These are phyloP conservation scores for Folsomia manolachei DNA, from an alignment of 2,888 invertebrate species.

Conservation along the genomic window DNA sequence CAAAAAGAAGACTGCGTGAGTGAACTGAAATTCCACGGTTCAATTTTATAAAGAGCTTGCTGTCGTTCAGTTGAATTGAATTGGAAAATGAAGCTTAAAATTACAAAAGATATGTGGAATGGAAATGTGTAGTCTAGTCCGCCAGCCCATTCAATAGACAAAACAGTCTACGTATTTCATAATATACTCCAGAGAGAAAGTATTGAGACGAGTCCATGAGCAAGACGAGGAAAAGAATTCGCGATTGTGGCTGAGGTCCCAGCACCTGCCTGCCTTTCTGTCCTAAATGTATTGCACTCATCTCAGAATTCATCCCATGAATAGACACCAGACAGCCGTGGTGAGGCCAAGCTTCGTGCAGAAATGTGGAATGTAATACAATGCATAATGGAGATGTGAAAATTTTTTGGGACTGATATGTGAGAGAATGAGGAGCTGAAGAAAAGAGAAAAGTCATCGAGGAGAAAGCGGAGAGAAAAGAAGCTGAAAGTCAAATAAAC, in stretches of 20 bases:
- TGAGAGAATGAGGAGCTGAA: neutral
- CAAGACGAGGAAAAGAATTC: neutral
- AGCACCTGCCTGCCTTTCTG: neutral
- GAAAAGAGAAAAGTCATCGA: neutral
- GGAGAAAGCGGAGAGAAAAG: neutral
- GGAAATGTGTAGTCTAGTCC: neutral
- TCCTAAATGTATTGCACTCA: neutral
- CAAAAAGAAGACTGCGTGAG: neutral
- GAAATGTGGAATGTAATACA: neutral
- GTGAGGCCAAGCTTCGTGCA: neutral
- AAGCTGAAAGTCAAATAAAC: neutral
- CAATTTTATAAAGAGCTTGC: neutral
- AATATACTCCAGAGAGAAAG: neutral
- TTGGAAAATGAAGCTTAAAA: neutral
- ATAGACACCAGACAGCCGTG: neutral
- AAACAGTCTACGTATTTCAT: neutral
- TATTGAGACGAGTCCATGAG: neutral
- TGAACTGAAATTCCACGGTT: neutral
- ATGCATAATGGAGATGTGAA: neutral
- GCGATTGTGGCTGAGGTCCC: neutral
- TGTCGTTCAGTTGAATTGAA: neutral
- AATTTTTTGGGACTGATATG: neutral
- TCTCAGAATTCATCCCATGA: neutral
- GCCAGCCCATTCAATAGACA: neutral
- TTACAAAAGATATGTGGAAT: neutral